phyloP scores from a whole-genome alignment of 2,888 invertebrate genomes.

The Drosophila neutralis region DNA sequence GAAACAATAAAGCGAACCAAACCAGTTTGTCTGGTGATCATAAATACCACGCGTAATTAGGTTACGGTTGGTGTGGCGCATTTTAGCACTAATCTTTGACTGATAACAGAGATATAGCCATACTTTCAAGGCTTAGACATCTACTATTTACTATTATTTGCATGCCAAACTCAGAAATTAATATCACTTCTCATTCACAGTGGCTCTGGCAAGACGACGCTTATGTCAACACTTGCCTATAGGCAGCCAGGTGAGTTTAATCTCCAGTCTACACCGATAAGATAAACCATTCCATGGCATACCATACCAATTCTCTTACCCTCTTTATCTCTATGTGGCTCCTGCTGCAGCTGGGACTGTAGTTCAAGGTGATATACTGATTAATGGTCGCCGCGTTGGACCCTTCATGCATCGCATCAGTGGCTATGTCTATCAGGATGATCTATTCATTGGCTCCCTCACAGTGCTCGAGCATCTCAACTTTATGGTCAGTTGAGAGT shows the following conservation, averaged over 20 bases:
- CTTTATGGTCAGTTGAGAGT: conserved; percentile 88
- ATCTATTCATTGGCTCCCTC: conserved; percentile 93
- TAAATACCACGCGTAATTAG: conserved; percentile 42
- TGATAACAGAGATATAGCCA: conserved; percentile 24
- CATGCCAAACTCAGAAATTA: neutral
- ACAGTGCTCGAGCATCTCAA: conserved; percentile 94
- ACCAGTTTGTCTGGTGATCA: conserved; percentile 13
- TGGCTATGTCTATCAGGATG: conserved; percentile 96
- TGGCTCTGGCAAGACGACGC: conserved; percentile 95
- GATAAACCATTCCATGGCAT: conserved; percentile 39
- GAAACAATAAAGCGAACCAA: neutral
- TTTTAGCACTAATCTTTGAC: conserved; percentile 33
- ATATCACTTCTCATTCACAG: conserved; percentile 65
- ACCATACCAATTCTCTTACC: neutral
- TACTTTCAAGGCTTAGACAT: neutral
- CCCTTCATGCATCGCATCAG: conserved; percentile 92
- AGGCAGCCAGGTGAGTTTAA: conserved; percentile 88
- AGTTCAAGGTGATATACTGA: conserved; percentile 92
- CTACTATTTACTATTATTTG: conserved; percentile 10
- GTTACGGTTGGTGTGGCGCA: conserved; percentile 33
- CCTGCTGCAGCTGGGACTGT: conserved; percentile 87
- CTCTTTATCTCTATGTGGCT: neutral
- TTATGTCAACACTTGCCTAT: conserved; percentile 93
- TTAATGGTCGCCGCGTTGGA: conserved; percentile 90
- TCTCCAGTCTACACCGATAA: conserved; percentile 42